Evolutionary conservation across 2,797 vertebrate genomes (phyloP).

Genomic region (Xerus rutilus): DNA sequence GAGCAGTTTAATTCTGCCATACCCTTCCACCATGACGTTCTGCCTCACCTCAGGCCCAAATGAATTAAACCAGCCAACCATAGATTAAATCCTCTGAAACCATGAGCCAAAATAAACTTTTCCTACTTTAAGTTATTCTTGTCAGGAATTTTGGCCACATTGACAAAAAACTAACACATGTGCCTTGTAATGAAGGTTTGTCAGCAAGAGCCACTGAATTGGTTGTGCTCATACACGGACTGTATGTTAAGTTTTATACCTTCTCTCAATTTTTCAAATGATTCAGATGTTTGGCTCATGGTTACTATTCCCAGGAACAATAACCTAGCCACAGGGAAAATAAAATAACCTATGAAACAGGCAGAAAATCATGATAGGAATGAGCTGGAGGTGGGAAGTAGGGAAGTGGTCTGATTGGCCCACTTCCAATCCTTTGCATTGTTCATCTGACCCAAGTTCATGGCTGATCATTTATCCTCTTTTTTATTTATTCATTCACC

Average conservation of each 20-base stretch:
- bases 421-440: not conserved
- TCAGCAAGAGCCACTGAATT: not conserved
- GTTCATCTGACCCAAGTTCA: not conserved
- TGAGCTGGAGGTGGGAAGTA: not conserved
- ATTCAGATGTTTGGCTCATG: not conserved
- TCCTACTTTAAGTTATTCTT: too few species aligned
- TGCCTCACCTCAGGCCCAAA: too few species aligned
- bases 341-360: not conserved
- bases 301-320: not conserved
- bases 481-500: not conserved
- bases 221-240: not conserved
- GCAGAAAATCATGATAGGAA: not conserved
- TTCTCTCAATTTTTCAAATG: not conserved
- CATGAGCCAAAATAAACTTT: too few species aligned
- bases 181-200: not conserved
- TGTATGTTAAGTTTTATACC: not conserved
- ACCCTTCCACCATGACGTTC: too few species aligned
- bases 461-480: not conserved
- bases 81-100: too few species aligned
- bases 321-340: not conserved
- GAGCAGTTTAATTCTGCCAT: too few species aligned
- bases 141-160: too few species aligned
- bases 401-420: not conserved
- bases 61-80: too few species aligned
- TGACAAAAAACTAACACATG: too few species aligned